These are phyloP conservation scores for Muntiacus muntjak DNA, from an alignment of 2,113 vertebrate species.

Conservation along the genomic window DNA sequence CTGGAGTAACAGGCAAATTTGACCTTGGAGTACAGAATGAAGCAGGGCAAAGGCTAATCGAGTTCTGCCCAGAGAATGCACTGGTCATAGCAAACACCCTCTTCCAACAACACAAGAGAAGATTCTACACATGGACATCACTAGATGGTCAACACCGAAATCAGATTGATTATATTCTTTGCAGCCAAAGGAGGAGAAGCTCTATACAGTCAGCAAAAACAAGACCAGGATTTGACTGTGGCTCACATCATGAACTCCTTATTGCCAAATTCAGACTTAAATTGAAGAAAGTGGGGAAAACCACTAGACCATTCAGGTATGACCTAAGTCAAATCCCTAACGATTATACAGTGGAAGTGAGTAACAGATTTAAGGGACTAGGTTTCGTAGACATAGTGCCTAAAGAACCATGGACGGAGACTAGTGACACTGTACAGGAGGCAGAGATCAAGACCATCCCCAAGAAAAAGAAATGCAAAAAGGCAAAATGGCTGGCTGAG, in stretches of 20 bases:
- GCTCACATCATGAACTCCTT: neutral
- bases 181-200: neutral
- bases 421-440: fast-evolving
- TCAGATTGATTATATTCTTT: neutral
- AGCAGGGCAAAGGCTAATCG: neutral
- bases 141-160: neutral
- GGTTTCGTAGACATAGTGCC: neutral
- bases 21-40: neutral
- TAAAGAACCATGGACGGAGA: neutral
- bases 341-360: neutral
- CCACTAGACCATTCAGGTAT: neutral
- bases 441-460: neutral
- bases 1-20: neutral
- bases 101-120: neutral
- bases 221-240: fast-evolving
- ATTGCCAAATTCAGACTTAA: neutral
- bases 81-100: neutral
- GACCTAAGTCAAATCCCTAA: neutral
- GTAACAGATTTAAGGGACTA: neutral
- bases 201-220: neutral
- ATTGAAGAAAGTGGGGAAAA: neutral
- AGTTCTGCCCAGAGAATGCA: neutral
- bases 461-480: neutral
- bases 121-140: neutral
- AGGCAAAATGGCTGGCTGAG: neutral